These are phyloP conservation scores for Stenchaetothrips biformis DNA, from an alignment of 2,888 invertebrate species.

Conservation along the genomic window DNA sequence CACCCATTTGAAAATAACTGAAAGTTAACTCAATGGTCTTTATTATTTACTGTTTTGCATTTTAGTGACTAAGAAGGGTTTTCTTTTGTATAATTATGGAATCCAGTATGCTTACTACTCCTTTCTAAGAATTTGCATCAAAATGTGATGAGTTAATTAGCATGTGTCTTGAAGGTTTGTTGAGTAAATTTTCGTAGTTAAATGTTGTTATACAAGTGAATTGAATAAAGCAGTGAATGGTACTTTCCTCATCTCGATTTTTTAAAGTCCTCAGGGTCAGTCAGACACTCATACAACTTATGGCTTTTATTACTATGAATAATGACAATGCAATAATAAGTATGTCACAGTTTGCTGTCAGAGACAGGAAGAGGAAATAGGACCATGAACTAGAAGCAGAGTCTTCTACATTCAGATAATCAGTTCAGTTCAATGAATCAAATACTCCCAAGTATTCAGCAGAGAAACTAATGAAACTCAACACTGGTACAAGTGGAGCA, in stretches of 20 bases:
- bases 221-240: constrained; percentile 23
- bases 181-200: constrained; percentile 9
- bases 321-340: constrained; percentile 13
- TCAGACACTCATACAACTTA: not conserved
- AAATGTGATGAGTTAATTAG: constrained; percentile 10
- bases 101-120: constrained; percentile 4
- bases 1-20: not conserved
- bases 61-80: not conserved
- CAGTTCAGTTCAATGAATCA: not conserved
- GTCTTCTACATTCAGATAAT: not conserved
- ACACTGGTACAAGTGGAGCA: no score
- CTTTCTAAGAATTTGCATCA: constrained; percentile 10
- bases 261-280: not conserved
- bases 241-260: not conserved
- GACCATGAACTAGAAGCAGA: not conserved
- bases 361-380: not conserved
- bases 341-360: not conserved
- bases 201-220: constrained; percentile 14
- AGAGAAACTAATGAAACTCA: no score
- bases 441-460: no score
- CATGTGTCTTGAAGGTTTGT: constrained; percentile 6
- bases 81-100: constrained; percentile 18
- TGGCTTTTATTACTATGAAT: constrained; percentile 8
- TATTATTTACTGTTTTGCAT: constrained; percentile 14
- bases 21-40: not conserved